Percentiles rank a stretch among this genome's conserved stretches.
Conservation (phyloP, 2,888 invertebrate genomes). For the Tortrix viridana region DNA sequence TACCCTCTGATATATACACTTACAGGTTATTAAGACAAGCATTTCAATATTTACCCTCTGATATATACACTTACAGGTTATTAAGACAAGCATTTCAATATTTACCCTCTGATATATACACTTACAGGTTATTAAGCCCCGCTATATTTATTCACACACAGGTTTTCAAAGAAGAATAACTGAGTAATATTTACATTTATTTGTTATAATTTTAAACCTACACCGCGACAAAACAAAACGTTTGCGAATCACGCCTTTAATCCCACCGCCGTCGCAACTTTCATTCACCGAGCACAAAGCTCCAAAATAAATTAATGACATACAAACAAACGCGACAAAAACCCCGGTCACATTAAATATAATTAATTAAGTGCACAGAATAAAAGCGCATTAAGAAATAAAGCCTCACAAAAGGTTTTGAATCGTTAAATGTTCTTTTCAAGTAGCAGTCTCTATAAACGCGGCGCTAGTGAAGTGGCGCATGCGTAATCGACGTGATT, state of each 20-base stretch:
- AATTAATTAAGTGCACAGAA: constrained; percentile 75
- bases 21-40: too few species aligned
- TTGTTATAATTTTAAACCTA: not conserved
- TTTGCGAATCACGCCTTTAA: constrained; percentile 24
- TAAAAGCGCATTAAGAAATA: constrained; percentile 56
- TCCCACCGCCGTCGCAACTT: constrained; percentile 33
- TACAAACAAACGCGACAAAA: constrained; percentile 53
- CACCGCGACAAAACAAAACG: constrained; percentile 4
- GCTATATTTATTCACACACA: too few species aligned
- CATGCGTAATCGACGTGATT: constrained; percentile 63
- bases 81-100: too few species aligned
- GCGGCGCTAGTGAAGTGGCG: constrained; percentile 70
- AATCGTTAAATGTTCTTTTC: constrained; percentile 64
- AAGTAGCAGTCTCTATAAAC: constrained; percentile 67
- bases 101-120: too few species aligned
- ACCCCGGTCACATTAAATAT: constrained; percentile 67
- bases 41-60: too few species aligned
- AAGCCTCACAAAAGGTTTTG: constrained; percentile 57
- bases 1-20: too few species aligned
- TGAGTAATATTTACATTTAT: too few species aligned
- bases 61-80: too few species aligned
- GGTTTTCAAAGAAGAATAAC: too few species aligned
- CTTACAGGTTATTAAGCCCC: too few species aligned
- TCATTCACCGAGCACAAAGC: constrained; percentile 44
- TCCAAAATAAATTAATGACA: constrained; percentile 48